Conservation (phyloP, 2,797 vertebrate genomes). For the Falco concolor region DNA sequence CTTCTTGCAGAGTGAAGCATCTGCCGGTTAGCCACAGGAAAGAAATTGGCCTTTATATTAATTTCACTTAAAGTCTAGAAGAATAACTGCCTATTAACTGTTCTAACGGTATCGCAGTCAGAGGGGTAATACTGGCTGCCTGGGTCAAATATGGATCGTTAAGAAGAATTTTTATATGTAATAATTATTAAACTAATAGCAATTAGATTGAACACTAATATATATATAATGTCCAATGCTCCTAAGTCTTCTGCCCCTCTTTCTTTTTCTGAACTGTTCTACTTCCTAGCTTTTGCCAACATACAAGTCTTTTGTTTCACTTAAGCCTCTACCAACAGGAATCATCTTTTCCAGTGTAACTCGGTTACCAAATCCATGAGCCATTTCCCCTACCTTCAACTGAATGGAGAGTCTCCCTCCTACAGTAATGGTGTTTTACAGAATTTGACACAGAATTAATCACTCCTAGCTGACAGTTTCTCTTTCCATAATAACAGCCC, state of each 20-base stretch:
- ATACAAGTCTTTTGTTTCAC: neutral
- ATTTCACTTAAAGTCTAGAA: neutral
- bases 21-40: neutral
- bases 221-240: neutral
- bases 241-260: neutral
- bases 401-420: neutral
- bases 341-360: neutral
- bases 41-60: neutral
- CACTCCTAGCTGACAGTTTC: neutral
- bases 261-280: neutral
- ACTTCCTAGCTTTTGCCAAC: neutral
- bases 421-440: neutral
- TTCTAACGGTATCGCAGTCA: neutral
- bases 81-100: neutral
- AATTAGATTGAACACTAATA: neutral
- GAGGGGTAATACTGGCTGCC: conserved; percentile 21
- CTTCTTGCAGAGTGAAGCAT: neutral
- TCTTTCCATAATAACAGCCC: neutral
- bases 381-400: neutral
- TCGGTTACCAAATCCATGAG: neutral
- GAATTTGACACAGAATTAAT: neutral
- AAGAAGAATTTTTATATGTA: neutral
- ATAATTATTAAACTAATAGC: conserved; percentile 13
- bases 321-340: neutral
- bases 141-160: neutral